Evolutionary conservation across 2,113 vertebrate species (phyloP).

Genomic region (Phalacrocorax aristotelis): DNA sequence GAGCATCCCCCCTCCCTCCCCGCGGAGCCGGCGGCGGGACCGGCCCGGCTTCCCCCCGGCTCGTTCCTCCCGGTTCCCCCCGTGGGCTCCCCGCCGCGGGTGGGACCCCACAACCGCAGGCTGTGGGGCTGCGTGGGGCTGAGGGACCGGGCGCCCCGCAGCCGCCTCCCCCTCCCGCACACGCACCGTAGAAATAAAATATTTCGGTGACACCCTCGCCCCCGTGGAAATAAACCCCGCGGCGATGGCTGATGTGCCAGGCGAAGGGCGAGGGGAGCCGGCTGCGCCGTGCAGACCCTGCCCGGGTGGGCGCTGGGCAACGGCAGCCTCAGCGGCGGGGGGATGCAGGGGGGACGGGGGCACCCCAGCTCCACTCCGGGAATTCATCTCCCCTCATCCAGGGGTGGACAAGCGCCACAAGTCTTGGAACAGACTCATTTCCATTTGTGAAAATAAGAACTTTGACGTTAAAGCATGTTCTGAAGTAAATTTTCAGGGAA

Average conservation of each 20-base stretch:
- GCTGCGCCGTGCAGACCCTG: neutral
- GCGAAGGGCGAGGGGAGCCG: fast-evolving
- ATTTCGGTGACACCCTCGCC: neutral
- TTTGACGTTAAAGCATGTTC: neutral
- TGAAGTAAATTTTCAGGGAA: neutral
- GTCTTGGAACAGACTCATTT: neutral
- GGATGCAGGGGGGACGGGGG: neutral
- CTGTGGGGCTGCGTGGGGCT: too few species aligned
- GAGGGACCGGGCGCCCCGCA: neutral
- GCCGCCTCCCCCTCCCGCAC: neutral
- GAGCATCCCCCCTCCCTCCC: neutral
- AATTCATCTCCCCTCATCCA: fast-evolving
- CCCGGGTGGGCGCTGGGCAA: neutral
- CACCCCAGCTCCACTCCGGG: neutral
- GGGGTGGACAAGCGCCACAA: fast-evolving
- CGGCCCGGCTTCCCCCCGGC: neutral
- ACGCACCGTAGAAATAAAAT: fast-evolving
- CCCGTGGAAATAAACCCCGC: neutral
- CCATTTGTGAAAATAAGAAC: neutral
- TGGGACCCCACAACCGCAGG: too few species aligned
- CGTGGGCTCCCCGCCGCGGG: neutral
- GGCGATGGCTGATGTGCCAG: fast-evolving
- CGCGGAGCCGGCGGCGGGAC: neutral
- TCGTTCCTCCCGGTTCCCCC: neutral
- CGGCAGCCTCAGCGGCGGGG: neutral